Evolutionary conservation across 2,113 vertebrate species (phyloP).

Genomic region (Todiramphus chloris): DNA sequence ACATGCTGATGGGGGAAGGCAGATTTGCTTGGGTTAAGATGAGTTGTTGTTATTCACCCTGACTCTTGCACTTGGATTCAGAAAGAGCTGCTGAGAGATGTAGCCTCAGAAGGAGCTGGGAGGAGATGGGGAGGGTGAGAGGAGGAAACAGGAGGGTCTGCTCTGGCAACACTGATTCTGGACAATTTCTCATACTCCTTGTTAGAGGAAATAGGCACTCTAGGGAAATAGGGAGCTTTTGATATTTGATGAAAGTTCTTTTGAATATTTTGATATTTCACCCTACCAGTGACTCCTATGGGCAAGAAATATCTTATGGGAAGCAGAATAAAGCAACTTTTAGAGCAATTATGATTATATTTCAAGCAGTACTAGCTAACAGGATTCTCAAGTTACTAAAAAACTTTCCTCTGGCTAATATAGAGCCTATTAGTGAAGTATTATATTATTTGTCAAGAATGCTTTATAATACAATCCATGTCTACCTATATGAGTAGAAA

Average conservation of each 20-base stretch:
- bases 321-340: conserved; percentile 49
- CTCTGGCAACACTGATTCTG: conserved; percentile 27
- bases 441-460: conserved; percentile 37
- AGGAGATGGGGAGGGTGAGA: neutral
- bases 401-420: conserved; percentile 9
- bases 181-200: conserved; percentile 47
- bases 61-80: neutral
- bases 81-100: neutral
- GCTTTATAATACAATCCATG: neutral
- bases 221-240: neutral
- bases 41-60: neutral
- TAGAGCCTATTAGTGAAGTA: conserved; percentile 18
- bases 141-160: neutral
- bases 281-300: conserved; percentile 7
- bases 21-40: neutral
- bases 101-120: neutral
- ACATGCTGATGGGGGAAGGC: neutral
- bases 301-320: conserved; percentile 20
- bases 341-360: neutral
- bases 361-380: conserved; percentile 16
- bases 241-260: conserved; percentile 40
- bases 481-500: neutral
- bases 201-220: conserved; percentile 16
- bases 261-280: conserved; percentile 43
- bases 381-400: conserved; percentile 53